phyloP scores from a whole-genome alignment of 2,113 vertebrate genomes.

The Ptilonorhynchus violaceus region DNA sequence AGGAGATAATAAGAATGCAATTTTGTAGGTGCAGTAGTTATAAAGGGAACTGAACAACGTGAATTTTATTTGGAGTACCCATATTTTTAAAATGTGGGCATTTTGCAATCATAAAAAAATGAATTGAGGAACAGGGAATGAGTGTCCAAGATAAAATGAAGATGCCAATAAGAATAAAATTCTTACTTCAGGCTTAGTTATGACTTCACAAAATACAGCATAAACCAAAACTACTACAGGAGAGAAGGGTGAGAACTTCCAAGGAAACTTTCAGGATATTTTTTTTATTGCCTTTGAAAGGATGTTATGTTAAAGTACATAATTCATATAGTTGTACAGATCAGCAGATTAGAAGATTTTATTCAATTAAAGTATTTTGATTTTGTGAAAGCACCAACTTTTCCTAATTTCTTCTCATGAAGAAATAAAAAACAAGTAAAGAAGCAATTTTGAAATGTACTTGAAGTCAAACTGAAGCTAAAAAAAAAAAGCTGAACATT shows the following conservation, averaged over 20 bases:
- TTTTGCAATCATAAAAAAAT: not conserved
- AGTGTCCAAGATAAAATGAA: not conserved
- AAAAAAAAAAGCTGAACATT: not conserved
- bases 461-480: not conserved
- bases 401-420: not conserved
- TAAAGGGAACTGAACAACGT: not conserved
- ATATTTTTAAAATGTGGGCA: not conserved
- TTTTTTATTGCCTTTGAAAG: not conserved
- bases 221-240: not conserved
- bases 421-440: not conserved
- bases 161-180: slow-evolving; percentile 34
- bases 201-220: slow-evolving; percentile 3
- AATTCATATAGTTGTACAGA: not conserved
- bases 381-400: not conserved
- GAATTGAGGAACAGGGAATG: not conserved
- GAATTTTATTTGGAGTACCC: not conserved
- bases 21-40: not conserved
- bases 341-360: not conserved
- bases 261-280: not conserved
- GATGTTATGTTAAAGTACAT: not conserved
- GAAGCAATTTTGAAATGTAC: not conserved
- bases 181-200: slow-evolving; percentile 26
- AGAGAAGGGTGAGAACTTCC: not conserved
- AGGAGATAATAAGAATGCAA: not conserved
- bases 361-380: not conserved